Base-by-base conservation (phyloP, 2,113 vertebrate species). In the Melospiza georgiana region DNA sequence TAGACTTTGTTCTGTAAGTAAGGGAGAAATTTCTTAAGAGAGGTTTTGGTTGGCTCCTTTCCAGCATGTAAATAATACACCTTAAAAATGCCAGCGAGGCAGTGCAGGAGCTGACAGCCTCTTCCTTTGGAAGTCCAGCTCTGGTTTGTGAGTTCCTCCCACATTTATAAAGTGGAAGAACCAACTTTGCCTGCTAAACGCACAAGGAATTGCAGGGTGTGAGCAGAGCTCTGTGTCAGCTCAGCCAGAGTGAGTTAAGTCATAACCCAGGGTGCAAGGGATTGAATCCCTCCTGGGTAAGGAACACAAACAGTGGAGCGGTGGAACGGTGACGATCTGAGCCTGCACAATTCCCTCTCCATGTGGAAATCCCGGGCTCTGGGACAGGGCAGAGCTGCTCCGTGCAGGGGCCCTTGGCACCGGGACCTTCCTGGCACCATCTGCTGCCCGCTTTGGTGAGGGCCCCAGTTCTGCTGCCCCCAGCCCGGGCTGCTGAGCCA, bases 391-490 rank as follows among this genome's bases (percentile, higher is more conserved):
- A 23, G 46, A 1, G 12, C 74, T 33, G 43, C 59, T 63, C 41
- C 1, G 1, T 1, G 2, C 58, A 2, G 30, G 65, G 33, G 41
- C 1, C 0, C 39, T 35, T 1, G 1, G 63, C 9, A 25, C 4
- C 1, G 4, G 14, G n/a, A 8, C 12, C 19, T 16, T 5, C 6
- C 4, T 39, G 37, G 37, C 37, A 39, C 0, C 78, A 16, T 44
- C 43, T 74, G 41, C 87, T 13, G 44, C 59, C 37, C 44, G 62
- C 10, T 41, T 19, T 18, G 33, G 27, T 2, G 55, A 15, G n/a
- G 9, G 13, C 2, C 12, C 15, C 37, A 1, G 2, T 9, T 41
- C 15, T 58, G 43, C 61, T 35, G 12, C 4, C 43, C 59, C 22
- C 83, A 15, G 39, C 44, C 44, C 1, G 2, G 11, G 44, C 68